Evolutionary conservation across 92 coral and sea anemone genomes (phyloP).

Genomic region (Pocillopora meandrina): DNA sequence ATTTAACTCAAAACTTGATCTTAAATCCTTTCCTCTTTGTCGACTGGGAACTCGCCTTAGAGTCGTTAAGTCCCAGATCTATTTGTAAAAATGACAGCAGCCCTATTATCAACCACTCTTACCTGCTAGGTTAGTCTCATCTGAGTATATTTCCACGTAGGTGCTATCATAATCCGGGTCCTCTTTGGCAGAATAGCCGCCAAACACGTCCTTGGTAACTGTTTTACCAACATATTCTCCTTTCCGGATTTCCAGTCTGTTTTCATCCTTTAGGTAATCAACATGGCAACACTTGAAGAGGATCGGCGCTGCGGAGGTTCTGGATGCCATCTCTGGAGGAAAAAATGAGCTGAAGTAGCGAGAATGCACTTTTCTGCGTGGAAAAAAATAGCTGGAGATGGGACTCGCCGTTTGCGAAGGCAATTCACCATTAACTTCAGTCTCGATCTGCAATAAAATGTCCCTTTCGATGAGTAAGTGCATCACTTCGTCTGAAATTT

Average conservation of each 20-base stretch:
- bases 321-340: constrained; percentile 8
- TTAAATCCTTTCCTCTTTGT: background rate
- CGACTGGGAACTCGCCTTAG: background rate
- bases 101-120: background rate
- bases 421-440: background rate
- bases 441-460: no score
- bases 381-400: background rate
- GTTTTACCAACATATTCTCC: constrained; percentile 47
- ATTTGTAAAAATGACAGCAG: background rate
- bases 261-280: constrained; percentile 20
- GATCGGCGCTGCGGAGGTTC: constrained; percentile 40
- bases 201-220: no score
- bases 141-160: background rate
- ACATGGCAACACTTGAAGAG: constrained; percentile 58
- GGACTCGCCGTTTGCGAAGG: background rate
- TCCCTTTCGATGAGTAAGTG: no score
- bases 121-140: constrained; percentile 22
- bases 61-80: background rate
- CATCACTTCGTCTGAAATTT: no score
- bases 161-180: background rate
- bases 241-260: constrained; percentile 26
- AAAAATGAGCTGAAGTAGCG: background rate
- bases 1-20: no score
- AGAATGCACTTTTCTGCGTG: background rate
- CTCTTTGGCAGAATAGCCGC: background rate